Base-by-base conservation (phyloP, 92 coral and sea anemone genomes). In the Virgularia gustaviana region DNA sequence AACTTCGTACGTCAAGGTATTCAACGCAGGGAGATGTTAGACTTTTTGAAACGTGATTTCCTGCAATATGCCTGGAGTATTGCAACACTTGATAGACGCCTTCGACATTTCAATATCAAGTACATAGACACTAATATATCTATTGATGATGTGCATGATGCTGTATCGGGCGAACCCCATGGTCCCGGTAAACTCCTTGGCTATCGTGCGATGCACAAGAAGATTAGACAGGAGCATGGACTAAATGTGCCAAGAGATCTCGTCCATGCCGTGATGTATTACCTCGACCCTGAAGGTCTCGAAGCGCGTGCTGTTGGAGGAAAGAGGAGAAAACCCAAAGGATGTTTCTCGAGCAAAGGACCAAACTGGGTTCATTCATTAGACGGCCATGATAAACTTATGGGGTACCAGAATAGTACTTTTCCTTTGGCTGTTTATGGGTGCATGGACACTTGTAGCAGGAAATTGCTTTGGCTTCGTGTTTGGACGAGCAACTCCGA, bases 231-330 rank as follows among this genome's bases (percentile, higher is more conserved):
- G 28, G 68, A 18, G 31, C 58, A 39, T 38, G 73, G 73, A 3
- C 65, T 75, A 31, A 73, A 75, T 36, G 73, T 75, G 57, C 74
- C 80, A 38, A 47, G 80, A 43, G 74, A 75, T 10, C 80, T 61
- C 20, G 61, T 62, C 20, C 36, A 62, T 34, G 74, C 74, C 41
- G 80, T 54, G 22, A 62, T 75, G 73, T 61, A 61, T 62, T 58
- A 75, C 19, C 20, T 75, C 11, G 53, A 62, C 61, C 80, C 80
- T 63, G 80, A 75, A 25, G 63, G 80, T 62, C 53, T 75, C 20
- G 74, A 75, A 75, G 74, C 29, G 24, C 42, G 71, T 73, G 79
- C 56, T 73, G 72, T 73, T 73, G 72, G 79, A 31, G 75, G 61
- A 8, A 68, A 49, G 54, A 29, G 22, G 25, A 49, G 23, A 22